These are phyloP conservation scores for Argopecten irradians DNA, from an alignment of 1,140 invertebrate species.

Conservation along the genomic window DNA sequence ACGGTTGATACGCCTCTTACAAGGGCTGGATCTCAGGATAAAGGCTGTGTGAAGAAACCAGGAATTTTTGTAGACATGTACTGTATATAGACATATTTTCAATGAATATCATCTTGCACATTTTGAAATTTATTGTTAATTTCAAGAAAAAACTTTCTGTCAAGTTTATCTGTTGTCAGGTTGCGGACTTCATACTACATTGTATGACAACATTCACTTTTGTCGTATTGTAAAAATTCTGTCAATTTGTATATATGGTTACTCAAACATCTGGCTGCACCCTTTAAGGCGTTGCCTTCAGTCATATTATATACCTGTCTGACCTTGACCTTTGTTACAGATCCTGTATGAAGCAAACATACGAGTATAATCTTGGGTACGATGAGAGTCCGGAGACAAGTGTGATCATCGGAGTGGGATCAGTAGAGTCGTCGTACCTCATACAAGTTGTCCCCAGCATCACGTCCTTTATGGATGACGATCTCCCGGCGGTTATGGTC, in stretches of 20 bases:
- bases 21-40: neutral
- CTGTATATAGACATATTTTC: too few relatives aligned
- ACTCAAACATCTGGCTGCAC: too few relatives aligned
- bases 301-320: neutral
- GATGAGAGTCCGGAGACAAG: conserved; percentile 68
- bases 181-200: too few relatives aligned
- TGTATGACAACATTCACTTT: too few relatives aligned
- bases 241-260: too few relatives aligned
- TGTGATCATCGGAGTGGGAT: conserved; percentile 87
- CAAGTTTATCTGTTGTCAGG: too few relatives aligned
- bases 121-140: too few relatives aligned
- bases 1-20: neutral
- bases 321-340: conserved; percentile 45
- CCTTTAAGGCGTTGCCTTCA: neutral
- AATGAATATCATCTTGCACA: too few relatives aligned
- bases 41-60: too few relatives aligned
- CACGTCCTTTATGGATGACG: conserved; percentile 81
- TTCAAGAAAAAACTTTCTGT: too few relatives aligned
- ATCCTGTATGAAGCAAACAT: conserved; percentile 50
- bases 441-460: conserved; percentile 83
- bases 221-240: too few relatives aligned
- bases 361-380: conserved; percentile 52
- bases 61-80: too few relatives aligned
- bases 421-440: conserved; percentile 88
- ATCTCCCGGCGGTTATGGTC: conserved; percentile 86